These are phyloP conservation scores for Drosophila oshimai DNA, from an alignment of 1,140 invertebrate genomes.

Conservation along the genomic window DNA sequence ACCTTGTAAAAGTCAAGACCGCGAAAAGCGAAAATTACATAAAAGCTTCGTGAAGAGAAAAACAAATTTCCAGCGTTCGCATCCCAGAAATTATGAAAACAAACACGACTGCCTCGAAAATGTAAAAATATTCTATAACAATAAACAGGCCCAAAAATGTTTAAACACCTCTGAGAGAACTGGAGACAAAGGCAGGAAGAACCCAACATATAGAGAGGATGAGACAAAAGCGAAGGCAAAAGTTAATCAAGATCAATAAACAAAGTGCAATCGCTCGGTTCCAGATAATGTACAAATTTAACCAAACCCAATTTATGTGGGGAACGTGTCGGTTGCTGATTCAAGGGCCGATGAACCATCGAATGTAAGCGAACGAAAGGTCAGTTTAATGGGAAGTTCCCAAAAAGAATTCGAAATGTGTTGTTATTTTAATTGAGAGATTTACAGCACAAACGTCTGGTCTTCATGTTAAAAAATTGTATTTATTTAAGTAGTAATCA, in stretches of 20 bases:
- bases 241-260: conserved; percentile 58
- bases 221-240: conserved; percentile 12
- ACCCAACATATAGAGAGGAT: not conserved
- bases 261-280: conserved; percentile 36
- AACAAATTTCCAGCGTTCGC: conserved; percentile 20
- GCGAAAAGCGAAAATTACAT: conserved; percentile 23
- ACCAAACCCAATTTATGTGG: conserved; percentile 18
- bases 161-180: conserved; percentile 36
- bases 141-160: conserved; percentile 54
- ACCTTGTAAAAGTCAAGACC: conserved; percentile 67
- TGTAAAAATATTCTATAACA: conserved; percentile 72
- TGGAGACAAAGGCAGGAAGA: not conserved
- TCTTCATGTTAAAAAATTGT: not conserved
- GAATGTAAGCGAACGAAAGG: conserved; percentile 5
- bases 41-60: conserved; percentile 2
- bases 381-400: not conserved
- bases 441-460: not conserved
- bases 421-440: not conserved
- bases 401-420: not conserved
- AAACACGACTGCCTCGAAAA: conserved; percentile 50
- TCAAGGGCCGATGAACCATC: conserved; percentile 30
- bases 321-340: conserved; percentile 9
- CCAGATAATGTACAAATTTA: conserved; percentile 4
- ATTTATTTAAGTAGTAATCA: not conserved
- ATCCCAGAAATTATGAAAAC: conserved; percentile 60